Conservation (phyloP, 2,113 vertebrate genomes). For the Amazona guildingii region DNA sequence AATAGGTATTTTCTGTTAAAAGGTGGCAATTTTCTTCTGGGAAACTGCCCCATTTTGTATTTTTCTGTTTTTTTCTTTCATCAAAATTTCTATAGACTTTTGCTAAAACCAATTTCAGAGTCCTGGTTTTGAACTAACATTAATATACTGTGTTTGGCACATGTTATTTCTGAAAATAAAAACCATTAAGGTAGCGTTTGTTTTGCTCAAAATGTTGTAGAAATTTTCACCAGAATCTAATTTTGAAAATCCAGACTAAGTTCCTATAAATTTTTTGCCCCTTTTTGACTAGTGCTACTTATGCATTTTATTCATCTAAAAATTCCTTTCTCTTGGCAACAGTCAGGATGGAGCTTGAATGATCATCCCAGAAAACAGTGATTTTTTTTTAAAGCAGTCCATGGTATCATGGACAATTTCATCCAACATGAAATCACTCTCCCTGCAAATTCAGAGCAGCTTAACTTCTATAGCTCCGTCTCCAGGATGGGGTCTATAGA, state of each 20-base stretch:
- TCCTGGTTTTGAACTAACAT: background rate
- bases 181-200: background rate
- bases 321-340: background rate
- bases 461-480: background rate
- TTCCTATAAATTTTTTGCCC: background rate
- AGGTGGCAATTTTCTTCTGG: background rate
- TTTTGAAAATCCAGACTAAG: background rate
- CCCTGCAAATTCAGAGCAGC: background rate
- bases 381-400: background rate
- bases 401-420: background rate
- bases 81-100: background rate
- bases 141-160: too few relatives aligned
- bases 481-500: background rate
- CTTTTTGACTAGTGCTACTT: background rate
- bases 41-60: background rate
- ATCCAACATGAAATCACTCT: background rate
- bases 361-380: background rate
- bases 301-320: background rate
- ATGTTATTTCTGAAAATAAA: background rate
- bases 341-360: background rate
- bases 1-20: background rate
- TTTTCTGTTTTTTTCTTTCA: background rate
- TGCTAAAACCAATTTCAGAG: background rate
- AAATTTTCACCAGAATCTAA: background rate
- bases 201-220: background rate